Evolutionary conservation across 1,140 invertebrate species (phyloP), one percentile per base, ranked within the genome.

Genomic region (Neodiprion lecontei): DNA sequence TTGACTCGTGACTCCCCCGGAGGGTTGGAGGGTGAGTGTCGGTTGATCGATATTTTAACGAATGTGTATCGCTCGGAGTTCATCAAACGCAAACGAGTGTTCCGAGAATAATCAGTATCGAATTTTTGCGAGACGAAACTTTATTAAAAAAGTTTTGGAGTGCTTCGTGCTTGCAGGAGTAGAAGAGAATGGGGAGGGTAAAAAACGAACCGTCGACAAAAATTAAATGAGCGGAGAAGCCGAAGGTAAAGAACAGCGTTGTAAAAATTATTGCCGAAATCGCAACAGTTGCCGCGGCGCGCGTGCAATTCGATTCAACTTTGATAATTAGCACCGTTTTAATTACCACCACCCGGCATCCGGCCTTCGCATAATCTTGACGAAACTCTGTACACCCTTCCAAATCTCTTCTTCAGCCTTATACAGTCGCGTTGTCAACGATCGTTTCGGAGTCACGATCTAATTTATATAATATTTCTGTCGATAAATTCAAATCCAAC

Each of bases 251-350:
- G 14, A 50, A 48, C n/a, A 23, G 48, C n/a, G 48, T 71, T 74
- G 61, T 78, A 78, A 40, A 40, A 40, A 40, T 40, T 40, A 40
- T 40, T 40, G 79, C 74, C 76, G 76, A 74, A 66, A 69, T 23
- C 17, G 61, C 12, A 65, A 65, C 17, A 14, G 12, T 65, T 21
- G 17, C 17, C 61, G 1, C 17, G 61, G 61, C 61, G 61, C 17
- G 61, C 12, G 17, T 14, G 17, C 61, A 65, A 65, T 14, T 65
- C 7, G 12, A 14, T 73, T 78, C 73, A 88, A 88, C 83, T 88
- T 88, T 73, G 81, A 84, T 80, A 83, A 88, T 88, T 86, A 84
- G 81, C 86, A 74, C 73, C 75, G 78, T 87, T 89, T 88, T 88
- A 89, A 89, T 88, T 88, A 85, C 83, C 77, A 83, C 28, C 28